Evolutionary conservation across 2,888 invertebrate species (phyloP).

Genomic region (Baronia brevicornis): DNA sequence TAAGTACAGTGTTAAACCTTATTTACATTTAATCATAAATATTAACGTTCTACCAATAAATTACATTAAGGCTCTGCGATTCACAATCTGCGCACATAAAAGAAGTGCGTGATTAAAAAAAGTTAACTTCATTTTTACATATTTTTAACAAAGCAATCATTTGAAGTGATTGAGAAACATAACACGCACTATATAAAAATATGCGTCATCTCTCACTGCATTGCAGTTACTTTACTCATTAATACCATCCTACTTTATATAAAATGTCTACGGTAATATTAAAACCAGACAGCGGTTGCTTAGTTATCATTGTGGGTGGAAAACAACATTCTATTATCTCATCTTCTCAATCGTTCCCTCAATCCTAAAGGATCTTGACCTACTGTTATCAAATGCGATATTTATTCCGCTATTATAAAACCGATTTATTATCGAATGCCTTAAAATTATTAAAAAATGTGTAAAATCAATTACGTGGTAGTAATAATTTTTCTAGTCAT

Average conservation of each 20-base stretch:
- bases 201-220: conserved; percentile 39
- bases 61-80: conserved; percentile 52
- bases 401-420: no score
- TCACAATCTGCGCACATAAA: conserved; percentile 23
- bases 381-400: no score
- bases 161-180: conserved; percentile 31
- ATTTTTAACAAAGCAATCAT: conserved; percentile 20
- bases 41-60: conserved; percentile 52
- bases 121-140: conserved; percentile 13
- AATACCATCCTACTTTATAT: conserved; percentile 10
- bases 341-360: no score
- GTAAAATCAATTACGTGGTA: no score
- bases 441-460: no score
- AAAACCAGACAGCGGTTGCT: conserved; percentile 3
- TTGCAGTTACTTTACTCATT: conserved; percentile 37
- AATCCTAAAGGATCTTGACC: no score
- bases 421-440: no score
- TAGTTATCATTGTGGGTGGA: conserved; percentile 1
- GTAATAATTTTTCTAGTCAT: no score
- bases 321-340: neutral
- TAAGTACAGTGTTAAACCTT: conserved; percentile 69
- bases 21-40: conserved; percentile 64
- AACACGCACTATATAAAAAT: conserved; percentile 26
- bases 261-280: no score
- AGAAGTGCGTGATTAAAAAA: conserved; percentile 37